Base-by-base conservation (phyloP, 2,888 invertebrate species). In the Celastrina argiolus region DNA sequence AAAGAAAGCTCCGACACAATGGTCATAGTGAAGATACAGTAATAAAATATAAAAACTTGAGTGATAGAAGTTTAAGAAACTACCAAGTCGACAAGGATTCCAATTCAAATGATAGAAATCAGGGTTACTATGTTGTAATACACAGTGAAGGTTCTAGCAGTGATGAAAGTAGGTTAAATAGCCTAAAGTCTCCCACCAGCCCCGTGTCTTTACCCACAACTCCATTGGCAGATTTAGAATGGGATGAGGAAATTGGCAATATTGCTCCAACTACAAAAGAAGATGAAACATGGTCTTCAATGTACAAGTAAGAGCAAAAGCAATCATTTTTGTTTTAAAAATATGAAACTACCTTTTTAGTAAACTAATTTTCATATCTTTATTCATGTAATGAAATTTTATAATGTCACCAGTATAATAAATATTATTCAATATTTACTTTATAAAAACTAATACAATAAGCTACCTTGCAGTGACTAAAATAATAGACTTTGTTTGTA, bases 221-320 rank as follows among this genome's bases (percentile, higher is more conserved):
- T 26, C 83, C 88, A 26, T 87, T 81, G 66, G 82, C 79, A 74
- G 94, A 93, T 63, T 83, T 96, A 51, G 95, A 95, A 79, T 96
- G 96, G 95, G 95, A 95, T 79, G 94, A 94, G 80, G 95, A 96
- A 75, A 93, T 95, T 71, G 92, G 89, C 31, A 92, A 91, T 75
- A 92, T 91, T 70, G 89, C 91, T 56, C 83, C 87, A 68, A 88
- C 87, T 68, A 90, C 88, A 34, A 87, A 83, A 73, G 91, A 92
- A 77, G 93, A 92, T 79, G 92, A 92, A 75, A 89, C 88, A 18
- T 93, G 92, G 84, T 82, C 87, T 63, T 84, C 88, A 68, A 85
- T 92, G 81, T 92, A 92, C 72, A 88, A 82, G 92, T 92, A 61
- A 76, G 80, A 80, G 68, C 67, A 64, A 69, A 63, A 72, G 67